Conservation (phyloP, 2,888 invertebrate species). For the Trachelus troglodyta region DNA sequence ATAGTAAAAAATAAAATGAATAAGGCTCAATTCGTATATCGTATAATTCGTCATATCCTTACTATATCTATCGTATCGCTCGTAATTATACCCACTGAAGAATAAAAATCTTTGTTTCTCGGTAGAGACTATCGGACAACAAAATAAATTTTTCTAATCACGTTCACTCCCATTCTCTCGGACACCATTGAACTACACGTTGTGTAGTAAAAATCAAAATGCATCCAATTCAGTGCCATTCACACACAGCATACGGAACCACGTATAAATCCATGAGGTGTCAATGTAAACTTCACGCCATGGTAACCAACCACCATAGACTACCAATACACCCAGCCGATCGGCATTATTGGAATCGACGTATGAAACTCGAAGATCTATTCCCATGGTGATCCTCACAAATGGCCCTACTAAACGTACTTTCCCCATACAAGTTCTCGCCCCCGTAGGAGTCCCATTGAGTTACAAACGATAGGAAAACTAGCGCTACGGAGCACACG, state of each 20-base stretch:
- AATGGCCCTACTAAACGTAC: constrained; percentile 11
- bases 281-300: neutral
- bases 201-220: neutral
- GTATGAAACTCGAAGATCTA: neutral
- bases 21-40: neutral
- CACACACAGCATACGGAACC: neutral
- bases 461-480: neutral
- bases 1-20: neutral
- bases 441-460: constrained; percentile 5
- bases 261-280: neutral
- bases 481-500: neutral
- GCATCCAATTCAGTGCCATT: neutral
- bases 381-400: constrained; percentile 4
- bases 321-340: constrained; percentile 13
- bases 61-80: neutral
- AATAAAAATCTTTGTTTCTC: too few species aligned
- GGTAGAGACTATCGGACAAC: too few species aligned
- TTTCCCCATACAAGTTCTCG: constrained; percentile 6
- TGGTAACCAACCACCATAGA: neutral
- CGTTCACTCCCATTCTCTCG: too few species aligned
- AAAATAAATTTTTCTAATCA: too few species aligned
- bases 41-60: neutral
- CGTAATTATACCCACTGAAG: too few species aligned
- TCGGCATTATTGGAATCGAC: constrained; percentile 8
- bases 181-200: neutral